A percentile compares a stretch with the other conserved stretches of the same genome.
These are phyloP conservation scores for Temnothorax rugatulus DNA, from an alignment of 2,888 invertebrate species.

Conservation along the genomic window DNA sequence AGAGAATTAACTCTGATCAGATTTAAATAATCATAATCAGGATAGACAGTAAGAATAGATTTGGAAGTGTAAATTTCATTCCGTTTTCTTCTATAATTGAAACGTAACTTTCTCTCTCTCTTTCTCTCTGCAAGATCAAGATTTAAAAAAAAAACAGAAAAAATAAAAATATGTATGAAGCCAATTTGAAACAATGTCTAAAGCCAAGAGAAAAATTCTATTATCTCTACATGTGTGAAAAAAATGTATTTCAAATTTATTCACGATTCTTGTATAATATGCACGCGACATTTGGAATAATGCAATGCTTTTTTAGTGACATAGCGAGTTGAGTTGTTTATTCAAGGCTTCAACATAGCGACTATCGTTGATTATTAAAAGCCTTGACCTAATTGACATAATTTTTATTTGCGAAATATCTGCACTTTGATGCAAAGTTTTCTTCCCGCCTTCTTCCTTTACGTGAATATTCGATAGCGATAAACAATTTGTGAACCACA, in stretches of 20 bases:
- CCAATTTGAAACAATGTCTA: neutral
- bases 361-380: constrained; percentile 48
- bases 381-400: constrained; percentile 54
- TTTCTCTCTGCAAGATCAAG: neutral
- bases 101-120: neutral
- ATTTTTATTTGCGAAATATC: constrained; percentile 17
- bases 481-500: neutral
- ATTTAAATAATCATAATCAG: neutral
- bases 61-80: neutral
- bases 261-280: neutral
- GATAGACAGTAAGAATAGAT: neutral
- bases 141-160: neutral
- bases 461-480: neutral
- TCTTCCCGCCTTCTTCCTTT: constrained; percentile 16
- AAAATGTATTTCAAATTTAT: neutral
- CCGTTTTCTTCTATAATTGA: neutral
- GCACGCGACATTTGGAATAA: neutral
- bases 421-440: constrained; percentile 22
- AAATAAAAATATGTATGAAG: neutral
- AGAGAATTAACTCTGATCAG: neutral
- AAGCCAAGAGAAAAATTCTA: neutral
- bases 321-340: constrained; percentile 52
- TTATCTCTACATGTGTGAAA: neutral
- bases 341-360: neutral
- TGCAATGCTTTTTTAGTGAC: neutral